Conservation (phyloP, 2,113 vertebrate species). For the Sceloporus undulatus region DNA sequence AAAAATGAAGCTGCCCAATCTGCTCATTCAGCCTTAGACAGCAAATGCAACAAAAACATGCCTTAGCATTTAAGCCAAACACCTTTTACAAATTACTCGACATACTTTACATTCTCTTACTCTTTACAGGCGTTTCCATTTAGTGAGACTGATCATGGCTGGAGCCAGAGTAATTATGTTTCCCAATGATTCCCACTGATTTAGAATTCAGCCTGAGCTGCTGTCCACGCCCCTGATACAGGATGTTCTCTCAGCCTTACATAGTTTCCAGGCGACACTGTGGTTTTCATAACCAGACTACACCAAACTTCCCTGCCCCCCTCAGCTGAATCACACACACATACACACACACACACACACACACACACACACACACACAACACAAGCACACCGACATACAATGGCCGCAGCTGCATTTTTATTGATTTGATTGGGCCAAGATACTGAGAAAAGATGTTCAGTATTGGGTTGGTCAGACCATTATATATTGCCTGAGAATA, state of each 20-base stretch:
- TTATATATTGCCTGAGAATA: conserved; percentile 11
- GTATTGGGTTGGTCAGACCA: conserved; percentile 6
- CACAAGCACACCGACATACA: conserved; percentile 6
- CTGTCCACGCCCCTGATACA: conserved; percentile 16
- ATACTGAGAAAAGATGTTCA: conserved; percentile 27
- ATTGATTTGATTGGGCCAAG: conserved; percentile 48
- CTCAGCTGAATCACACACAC: conserved; percentile 48
- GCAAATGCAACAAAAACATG: conserved; percentile 38
- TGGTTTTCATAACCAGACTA: conserved; percentile 62
- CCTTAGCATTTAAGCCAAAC: conserved; percentile 47
- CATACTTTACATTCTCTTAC: conserved; percentile 68
- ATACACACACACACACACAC: not conserved
- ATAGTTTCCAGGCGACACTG: conserved; percentile 75
- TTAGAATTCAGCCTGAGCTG: conserved; percentile 69
- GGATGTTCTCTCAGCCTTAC: conserved; percentile 65
- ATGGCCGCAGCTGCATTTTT: conserved; percentile 20
- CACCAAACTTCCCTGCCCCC: conserved; percentile 58
- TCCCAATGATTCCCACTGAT: conserved; percentile 71
- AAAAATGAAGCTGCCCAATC: not conserved
- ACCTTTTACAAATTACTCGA: conserved; percentile 67
- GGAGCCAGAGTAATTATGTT: conserved; percentile 75
- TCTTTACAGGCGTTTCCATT: conserved; percentile 62
- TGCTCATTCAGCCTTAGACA: conserved; percentile 33
- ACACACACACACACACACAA: conserved; percentile 3
- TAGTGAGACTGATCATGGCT: conserved; percentile 71